Base-by-base conservation (phyloP, 1,140 invertebrate species). In the Drosophila eugracilis region DNA sequence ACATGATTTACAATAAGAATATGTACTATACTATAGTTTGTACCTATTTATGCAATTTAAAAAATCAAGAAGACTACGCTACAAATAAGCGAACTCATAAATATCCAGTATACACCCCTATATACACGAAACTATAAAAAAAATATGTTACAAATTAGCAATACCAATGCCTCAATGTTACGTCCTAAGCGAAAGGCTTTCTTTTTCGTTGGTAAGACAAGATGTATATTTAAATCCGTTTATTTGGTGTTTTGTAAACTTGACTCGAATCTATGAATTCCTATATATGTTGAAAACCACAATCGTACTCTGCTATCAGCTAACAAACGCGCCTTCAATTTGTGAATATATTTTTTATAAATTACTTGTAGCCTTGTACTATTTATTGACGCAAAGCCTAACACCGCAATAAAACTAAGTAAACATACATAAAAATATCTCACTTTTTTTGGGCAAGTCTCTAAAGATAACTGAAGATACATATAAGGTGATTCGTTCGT, bases 311-410 rank as follows among this genome's bases (percentile, higher is more conserved):
- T 65, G 58, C 65, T 76, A 69, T 52, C 48, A 81, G 70, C 78
- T 69, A 83, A 83, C 60, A 36, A 65, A 70, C 49, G 80, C 75
- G 80, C 81, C 72, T 86, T 84, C 39, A 69, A 81, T 76, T 86
- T 86, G 83, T 86, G 80, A 81, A 85, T 86, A 84, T 78, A 62
- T 55, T 78, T 78, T 67, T 73, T 66, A 75, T 54, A 66, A 42
- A 72, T 58, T 83, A 66, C 24, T 28, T 41, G 28, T 37, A 60
- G 63, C 37, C 63, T 66, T 57, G 53, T 45, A 50, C 75, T 77
- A 74, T 75, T 75, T 75, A 75, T 75, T 75, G 50, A 72, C 53
- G 53, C 66, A 26, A 52, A 58, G 65, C 67, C 66, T 71, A 58
- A 69, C 34, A 74, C 30, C 28, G 58, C 65, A 84, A 84, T 84